Conservation (phyloP, 2,797 vertebrate species). For the Eulemur coronatus region DNA sequence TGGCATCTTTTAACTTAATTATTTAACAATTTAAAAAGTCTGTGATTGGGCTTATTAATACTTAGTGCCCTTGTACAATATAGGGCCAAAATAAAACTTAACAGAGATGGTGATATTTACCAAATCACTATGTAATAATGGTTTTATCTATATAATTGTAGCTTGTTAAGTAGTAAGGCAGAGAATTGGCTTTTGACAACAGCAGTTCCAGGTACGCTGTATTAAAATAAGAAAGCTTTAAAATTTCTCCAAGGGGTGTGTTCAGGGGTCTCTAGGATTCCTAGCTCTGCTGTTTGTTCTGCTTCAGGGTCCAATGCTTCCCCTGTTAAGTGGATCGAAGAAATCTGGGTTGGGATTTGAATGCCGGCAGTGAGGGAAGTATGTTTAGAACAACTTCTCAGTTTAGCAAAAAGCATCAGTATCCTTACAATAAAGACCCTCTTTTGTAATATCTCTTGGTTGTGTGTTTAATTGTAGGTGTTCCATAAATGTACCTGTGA, state of each 20-base stretch:
- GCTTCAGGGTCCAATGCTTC: constrained; percentile 56
- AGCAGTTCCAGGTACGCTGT: background rate
- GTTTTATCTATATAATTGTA: background rate
- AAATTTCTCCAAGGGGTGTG: constrained; percentile 44
- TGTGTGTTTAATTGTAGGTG: background rate
- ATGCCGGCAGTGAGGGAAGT: constrained; percentile 59
- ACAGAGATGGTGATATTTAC: background rate
- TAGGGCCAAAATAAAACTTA: background rate
- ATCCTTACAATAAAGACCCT: background rate
- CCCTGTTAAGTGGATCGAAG: constrained; percentile 78
- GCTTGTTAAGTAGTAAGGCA: background rate
- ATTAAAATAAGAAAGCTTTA: constrained; percentile 8
- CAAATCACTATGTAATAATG: background rate
- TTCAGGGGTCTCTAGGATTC: constrained; percentile 52
- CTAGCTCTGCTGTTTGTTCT: constrained; percentile 71
- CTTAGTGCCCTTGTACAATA: background rate
- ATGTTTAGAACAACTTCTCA: constrained; percentile 59
- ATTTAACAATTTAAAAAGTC: background rate
- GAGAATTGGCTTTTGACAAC: background rate
- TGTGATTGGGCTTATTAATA: background rate
- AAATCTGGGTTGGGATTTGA: constrained; percentile 64
- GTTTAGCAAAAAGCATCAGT: background rate
- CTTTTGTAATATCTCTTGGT: background rate
- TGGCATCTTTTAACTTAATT: background rate
- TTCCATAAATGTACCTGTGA: background rate